Base-by-base conservation (phyloP, 2,797 vertebrate species). In the Alauda arvensis region DNA sequence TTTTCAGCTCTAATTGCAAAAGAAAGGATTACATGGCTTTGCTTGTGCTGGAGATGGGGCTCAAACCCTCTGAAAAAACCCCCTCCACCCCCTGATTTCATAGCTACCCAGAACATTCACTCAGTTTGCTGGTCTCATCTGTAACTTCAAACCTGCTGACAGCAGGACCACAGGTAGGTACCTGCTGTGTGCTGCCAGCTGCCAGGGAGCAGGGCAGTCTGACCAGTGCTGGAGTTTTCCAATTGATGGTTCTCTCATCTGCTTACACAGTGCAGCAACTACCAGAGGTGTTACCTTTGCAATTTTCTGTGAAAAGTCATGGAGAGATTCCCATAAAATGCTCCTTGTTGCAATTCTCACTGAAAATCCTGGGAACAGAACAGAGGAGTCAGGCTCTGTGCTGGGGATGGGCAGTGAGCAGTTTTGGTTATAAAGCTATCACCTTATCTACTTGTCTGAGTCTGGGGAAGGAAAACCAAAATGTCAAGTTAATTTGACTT, bases 1-100 rank as follows among this genome's bases (percentile, higher is more conserved):
- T 87, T 83, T 94, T 70, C 67, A 85, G 77, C 63, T 87, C 77
- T 87, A 87, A 94, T 77, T 92, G 90, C 55, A 51, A 83, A 75
- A 76, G 65, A 48, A 88, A 77, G 82, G 85, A 91, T 91, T 83
- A 90, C 88, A 75, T 14, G 52, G 63, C 52, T 93, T 62, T 84
- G 72, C 82, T 91, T 40, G 53, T 74, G 83, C 78, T 46, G 56
- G 78, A 78, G 81, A 86, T 40, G 61, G 57, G 81, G 76, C 81
- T 93, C 31, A 53, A 89, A 53, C 68, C 75, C 66, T 78, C 77
- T 1, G 10, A 6, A 57, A 79, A 71, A 69, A 8, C 2, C 1
- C 26, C 45, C 45, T 45, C 52, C 48, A 53, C 59, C 37, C 37
- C 59, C 31, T 20, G 9, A 20, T 87, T 77, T 77, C 59, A 31